Evolutionary conservation across 1,140 invertebrate genomes (phyloP).

Genomic region (Caerostris darwini): DNA sequence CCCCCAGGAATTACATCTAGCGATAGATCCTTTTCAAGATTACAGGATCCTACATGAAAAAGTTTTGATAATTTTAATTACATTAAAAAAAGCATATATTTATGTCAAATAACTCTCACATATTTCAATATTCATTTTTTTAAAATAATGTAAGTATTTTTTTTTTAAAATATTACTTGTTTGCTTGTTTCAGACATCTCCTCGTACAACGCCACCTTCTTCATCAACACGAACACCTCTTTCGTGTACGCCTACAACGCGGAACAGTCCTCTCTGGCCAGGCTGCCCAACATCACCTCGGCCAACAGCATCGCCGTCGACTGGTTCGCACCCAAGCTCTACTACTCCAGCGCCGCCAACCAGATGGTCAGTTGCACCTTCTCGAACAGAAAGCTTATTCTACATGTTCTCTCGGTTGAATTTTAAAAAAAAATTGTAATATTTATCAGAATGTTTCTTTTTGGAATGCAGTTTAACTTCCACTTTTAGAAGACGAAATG

Average conservation of each 20-base stretch:
- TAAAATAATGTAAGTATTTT: conserved; percentile 83
- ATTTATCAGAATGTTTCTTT: neutral
- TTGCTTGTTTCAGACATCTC: conserved; percentile 84
- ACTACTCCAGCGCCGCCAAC: conserved; percentile 93
- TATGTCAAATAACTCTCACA: too few species aligned
- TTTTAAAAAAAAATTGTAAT: too few species aligned
- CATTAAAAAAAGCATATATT: too few species aligned
- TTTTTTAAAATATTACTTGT: neutral
- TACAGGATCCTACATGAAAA: too few species aligned
- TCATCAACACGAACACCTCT: conserved; percentile 89
- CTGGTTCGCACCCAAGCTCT: conserved; percentile 93
- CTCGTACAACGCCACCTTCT: conserved; percentile 87
- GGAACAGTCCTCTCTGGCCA: conserved; percentile 83
- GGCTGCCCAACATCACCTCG: conserved; percentile 86
- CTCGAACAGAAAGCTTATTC: neutral
- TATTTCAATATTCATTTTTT: too few species aligned
- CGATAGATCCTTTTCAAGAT: too few species aligned
- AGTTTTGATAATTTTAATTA: too few species aligned
- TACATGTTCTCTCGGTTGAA: too few species aligned
- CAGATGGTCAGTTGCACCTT: conserved; percentile 82
- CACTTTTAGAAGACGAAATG: neutral
- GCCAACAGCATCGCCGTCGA: conserved; percentile 92
- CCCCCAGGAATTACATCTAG: too few species aligned
- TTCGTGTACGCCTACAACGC: conserved; percentile 88
- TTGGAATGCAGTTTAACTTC: neutral